Percentiles rank a stretch among this genome's conserved stretches.
phyloP scores from a whole-genome alignment of 2,888 invertebrate species.

The Mesoligia furuncula region DNA sequence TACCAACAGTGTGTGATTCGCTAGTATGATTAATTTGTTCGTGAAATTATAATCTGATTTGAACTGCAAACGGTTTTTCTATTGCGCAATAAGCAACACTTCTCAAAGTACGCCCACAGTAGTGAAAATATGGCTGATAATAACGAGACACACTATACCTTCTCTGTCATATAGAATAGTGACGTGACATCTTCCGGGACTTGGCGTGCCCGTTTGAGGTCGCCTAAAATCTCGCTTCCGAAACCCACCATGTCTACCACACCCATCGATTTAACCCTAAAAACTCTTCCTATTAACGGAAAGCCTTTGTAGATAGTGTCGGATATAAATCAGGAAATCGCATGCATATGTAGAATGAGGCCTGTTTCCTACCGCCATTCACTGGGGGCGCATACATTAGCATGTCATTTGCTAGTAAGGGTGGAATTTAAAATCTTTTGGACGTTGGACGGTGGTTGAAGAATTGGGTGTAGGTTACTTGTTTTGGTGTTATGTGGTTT shows the following conservation, averaged over 20 bases:
- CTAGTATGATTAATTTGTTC: too few relatives aligned
- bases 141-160: too few relatives aligned
- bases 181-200: neutral
- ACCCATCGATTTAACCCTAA: slow-evolving; percentile 21
- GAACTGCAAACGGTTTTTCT: too few relatives aligned
- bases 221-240: neutral
- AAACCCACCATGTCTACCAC: slow-evolving; percentile 12
- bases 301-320: slow-evolving; percentile 44
- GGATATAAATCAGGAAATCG: slow-evolving; percentile 54
- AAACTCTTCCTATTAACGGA: slow-evolving; percentile 35
- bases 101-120: too few relatives aligned
- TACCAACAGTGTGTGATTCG: too few relatives aligned
- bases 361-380: slow-evolving; percentile 46
- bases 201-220: neutral
- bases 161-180: neutral
- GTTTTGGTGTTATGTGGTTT: neutral
- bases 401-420: slow-evolving; percentile 40
- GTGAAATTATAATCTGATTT: too few relatives aligned
- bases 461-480: neutral
- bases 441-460: neutral
- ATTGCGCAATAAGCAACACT: too few relatives aligned
- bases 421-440: slow-evolving; percentile 35
- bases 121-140: too few relatives aligned
- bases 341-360: slow-evolving; percentile 58
- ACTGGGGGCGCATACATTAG: slow-evolving; percentile 41